phyloP scores from a whole-genome alignment of 2,888 invertebrate genomes.

The Colletes collaris region DNA sequence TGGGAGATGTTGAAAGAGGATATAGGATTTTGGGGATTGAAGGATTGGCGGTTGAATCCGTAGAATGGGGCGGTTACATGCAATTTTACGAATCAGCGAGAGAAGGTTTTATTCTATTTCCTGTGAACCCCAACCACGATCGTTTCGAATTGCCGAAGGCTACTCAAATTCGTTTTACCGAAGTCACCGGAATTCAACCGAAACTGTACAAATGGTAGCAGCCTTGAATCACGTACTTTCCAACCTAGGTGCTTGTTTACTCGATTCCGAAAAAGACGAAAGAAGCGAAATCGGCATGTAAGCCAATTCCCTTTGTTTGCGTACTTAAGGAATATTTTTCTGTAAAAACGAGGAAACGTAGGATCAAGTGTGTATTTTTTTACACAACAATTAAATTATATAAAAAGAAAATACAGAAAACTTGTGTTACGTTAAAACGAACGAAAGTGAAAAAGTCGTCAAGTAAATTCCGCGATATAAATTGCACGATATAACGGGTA shows the following conservation, averaged over 20 bases:
- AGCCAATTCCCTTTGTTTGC: too few species aligned
- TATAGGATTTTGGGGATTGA: slow-evolving; percentile 60
- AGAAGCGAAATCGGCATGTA: not conserved
- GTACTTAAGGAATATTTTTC: too few species aligned
- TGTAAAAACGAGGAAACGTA: too few species aligned
- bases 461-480: too few species aligned
- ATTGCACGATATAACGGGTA: too few species aligned
- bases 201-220: slow-evolving; percentile 30
- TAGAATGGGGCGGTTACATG: slow-evolving; percentile 66
- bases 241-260: slow-evolving; percentile 10
- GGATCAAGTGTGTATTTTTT: too few species aligned
- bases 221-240: slow-evolving; percentile 28
- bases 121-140: slow-evolving; percentile 48
- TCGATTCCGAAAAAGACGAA: slow-evolving; percentile 5
- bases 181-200: slow-evolving; percentile 40
- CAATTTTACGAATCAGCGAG: slow-evolving; percentile 69
- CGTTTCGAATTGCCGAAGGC: slow-evolving; percentile 56
- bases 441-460: too few species aligned
- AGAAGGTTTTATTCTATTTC: slow-evolving; percentile 72
- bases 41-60: slow-evolving; percentile 59
- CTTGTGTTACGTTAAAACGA: too few species aligned
- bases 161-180: slow-evolving; percentile 59
- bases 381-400: too few species aligned
- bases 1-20: slow-evolving; percentile 37
- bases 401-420: too few species aligned